Evolutionary conservation across 2,888 invertebrate genomes (phyloP).

Genomic region (Rotaria sp.): DNA sequence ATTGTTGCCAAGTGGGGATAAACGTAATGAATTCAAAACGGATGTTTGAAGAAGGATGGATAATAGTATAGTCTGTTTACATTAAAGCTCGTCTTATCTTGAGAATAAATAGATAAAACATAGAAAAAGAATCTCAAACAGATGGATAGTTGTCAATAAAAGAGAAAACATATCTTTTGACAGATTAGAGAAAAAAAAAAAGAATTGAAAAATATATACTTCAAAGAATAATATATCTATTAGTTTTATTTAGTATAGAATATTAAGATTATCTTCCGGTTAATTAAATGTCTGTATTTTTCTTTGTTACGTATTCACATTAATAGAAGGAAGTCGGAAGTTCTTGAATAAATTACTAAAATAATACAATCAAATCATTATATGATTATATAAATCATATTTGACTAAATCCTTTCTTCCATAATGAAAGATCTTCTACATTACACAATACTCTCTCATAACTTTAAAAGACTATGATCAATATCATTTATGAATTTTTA

Average conservation of each 20-base stretch:
- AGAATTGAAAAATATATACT: not conserved
- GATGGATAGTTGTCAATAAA: not conserved
- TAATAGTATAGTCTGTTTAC: not conserved
- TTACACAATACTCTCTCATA: too few species aligned
- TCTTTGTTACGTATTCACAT: not conserved
- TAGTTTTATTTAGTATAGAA: not conserved
- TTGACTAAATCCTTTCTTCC: too few species aligned
- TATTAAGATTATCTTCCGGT: not conserved
- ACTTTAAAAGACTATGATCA: too few species aligned
- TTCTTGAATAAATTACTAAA: not conserved
- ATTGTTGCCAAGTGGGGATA: conserved; percentile 21
- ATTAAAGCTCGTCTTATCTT: conserved; percentile 1
- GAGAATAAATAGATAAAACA: not conserved
- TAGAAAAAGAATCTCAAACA: not conserved
- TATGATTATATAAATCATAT: too few species aligned
- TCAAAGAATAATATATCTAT: not conserved
- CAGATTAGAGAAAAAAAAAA: not conserved
- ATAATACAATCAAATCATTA: not conserved
- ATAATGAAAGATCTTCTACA: too few species aligned
- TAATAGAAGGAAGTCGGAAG: not conserved
- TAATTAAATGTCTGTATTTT: not conserved
- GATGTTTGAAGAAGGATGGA: not conserved
- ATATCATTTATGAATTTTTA: too few species aligned
- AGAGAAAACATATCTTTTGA: not conserved
- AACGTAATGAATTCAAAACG: conserved; percentile 15